Base-by-base conservation (phyloP, 2,888 invertebrate genomes). In the Megamerina dolium region DNA sequence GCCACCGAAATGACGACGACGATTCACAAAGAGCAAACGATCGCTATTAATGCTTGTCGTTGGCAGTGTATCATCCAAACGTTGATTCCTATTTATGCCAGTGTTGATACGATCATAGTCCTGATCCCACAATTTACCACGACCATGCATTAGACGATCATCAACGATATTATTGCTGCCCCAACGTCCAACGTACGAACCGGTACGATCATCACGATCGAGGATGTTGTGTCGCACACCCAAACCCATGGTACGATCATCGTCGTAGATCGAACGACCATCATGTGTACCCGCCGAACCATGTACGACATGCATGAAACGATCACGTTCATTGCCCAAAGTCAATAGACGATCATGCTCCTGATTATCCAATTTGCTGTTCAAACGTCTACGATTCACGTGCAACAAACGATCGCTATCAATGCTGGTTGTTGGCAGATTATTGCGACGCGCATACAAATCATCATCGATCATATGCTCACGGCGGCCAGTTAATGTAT, bases 391-490 rank as follows among this genome's bases (percentile, higher is more conserved):
- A 12, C 56, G 51, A 10, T 54, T 60, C 10, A 57, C 43, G 37
- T 55, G 49, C 18, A 60, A 41, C 10, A 61, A 37, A 3, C 56
- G 59, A 30, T 58, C 60, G 32, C 57, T 50, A 21, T 60, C 47
- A 5, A 55, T 52, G 10, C 21, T 39, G 34, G 17, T 55, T 35
- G 48, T 57, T 37, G 45, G 48, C 19, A 48, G 14, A 5, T 33
- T 39, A 2, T 13, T 23, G 3, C 34, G 50, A 10, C 33, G 37
- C 19, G 10, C 13, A 3, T n/a, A n/a, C 10, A 27, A 4, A 5
- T 27, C 27, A 27, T 27, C 27, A 27, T 13, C 3, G 27, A 27
- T 3, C 13, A 27, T 3, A 3, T 27, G 27, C 27, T 27, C 12
- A 5, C 27, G 27, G 27, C 13, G 10, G 12, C 10, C 3, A 4